Percentiles rank a stretch among this genome's conserved stretches.
phyloP scores from a whole-genome alignment of 1,140 invertebrate genomes.

The Cotesia vestalis region DNA sequence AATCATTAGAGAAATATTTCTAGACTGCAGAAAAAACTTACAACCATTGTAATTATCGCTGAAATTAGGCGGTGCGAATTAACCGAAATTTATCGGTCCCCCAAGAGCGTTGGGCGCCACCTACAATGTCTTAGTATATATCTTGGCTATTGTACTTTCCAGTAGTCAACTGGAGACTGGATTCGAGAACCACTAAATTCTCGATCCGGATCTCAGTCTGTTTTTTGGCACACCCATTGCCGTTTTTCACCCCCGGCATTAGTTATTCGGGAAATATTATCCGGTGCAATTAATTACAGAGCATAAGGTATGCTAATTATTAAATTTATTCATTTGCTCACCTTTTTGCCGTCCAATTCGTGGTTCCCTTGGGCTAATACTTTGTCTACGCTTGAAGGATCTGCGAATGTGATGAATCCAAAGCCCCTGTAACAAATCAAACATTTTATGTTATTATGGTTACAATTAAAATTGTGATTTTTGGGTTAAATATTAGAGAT shows the following conservation, averaged over 20 bases:
- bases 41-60: slow-evolving; percentile 39
- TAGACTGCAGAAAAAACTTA: too few species aligned
- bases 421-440: slow-evolving; percentile 86
- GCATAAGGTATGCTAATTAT: slow-evolving; percentile 4
- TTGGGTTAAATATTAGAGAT: too few species aligned
- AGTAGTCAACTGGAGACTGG: too few species aligned
- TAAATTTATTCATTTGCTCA: slow-evolving; percentile 64
- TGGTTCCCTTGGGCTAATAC: slow-evolving; percentile 92
- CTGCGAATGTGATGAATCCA: slow-evolving; percentile 95
- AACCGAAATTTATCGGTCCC: slow-evolving; percentile 57
- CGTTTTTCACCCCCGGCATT: too few species aligned
- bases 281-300: neutral
- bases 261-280: too few species aligned
- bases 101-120: slow-evolving; percentile 48
- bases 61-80: slow-evolving; percentile 59
- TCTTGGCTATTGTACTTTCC: neutral
- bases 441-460: neutral
- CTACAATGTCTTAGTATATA: neutral
- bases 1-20: neutral
- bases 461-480: too few species aligned
- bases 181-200: too few species aligned
- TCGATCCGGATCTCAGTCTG: too few species aligned
- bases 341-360: slow-evolving; percentile 95
- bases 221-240: too few species aligned
- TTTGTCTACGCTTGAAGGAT: slow-evolving; percentile 93